Base-by-base conservation (phyloP, 1,140 invertebrate species). In the Holcopasites calliopsidis region DNA sequence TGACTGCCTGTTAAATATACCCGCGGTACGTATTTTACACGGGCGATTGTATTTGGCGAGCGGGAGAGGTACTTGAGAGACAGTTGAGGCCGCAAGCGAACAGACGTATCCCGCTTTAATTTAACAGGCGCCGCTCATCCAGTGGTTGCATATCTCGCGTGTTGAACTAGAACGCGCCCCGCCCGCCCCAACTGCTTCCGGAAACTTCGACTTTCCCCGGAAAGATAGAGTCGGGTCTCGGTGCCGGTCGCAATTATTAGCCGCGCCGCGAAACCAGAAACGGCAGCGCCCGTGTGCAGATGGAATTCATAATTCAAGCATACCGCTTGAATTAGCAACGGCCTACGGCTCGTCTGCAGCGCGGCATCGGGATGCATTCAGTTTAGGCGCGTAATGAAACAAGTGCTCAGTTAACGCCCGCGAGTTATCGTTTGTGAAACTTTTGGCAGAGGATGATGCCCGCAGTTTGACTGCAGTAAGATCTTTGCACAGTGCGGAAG, bases 21-120 rank as follows among this genome's bases (percentile, higher is more conserved):
- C 23, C 21, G 2, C 3, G n/a, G 58, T 64, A 21, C 28, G 31
- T 65, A 50, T 50, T 65, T 65, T 50, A 65, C 42, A 28, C 40
- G 60, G 21, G 44, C 26, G 10, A 44, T 1, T 50, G 62, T 50
- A 49, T 21, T 65, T 44, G 62, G 49, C 28, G 62, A 50, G 62
- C 44, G 33, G 49, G n/a, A n/a, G n/a, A n/a, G n/a, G 31, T 31
- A 66, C 33, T 66, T 50, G 62, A 50, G 47, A 66, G 47, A 66
- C 62, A 52, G n/a, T n/a, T n/a, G n/a, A n/a, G n/a, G 47, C 62
- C 62, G 7, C 26, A 49, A n/a, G n/a, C n/a, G 44, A 50, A 49
- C 62, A 65, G 62, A 65, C 62, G 44, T 65, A 65, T 65, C 18
- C 62, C 62, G 62, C 62, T 49, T 65, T 65, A 65, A 65, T 65